phyloP scores from a whole-genome alignment of 2,113 vertebrate species.

The Columba livia region DNA sequence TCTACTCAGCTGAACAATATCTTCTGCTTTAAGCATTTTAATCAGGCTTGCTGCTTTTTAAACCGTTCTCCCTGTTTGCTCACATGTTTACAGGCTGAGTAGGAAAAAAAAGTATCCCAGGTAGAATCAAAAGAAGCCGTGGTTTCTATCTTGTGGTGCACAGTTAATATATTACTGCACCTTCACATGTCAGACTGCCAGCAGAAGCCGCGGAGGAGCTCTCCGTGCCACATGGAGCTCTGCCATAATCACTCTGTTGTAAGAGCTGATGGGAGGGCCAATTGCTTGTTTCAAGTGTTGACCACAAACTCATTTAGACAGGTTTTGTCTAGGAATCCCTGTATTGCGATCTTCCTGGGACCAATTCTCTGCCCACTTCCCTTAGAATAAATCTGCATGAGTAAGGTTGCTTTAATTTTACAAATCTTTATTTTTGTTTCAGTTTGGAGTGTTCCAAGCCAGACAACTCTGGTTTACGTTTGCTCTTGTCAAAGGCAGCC shows the following conservation, averaged over 20 bases:
- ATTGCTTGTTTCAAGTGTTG: conserved; percentile 18
- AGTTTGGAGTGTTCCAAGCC: neutral
- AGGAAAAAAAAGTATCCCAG: neutral
- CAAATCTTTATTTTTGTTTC: neutral
- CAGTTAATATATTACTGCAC: neutral
- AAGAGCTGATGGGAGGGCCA: neutral
- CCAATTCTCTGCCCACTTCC: neutral
- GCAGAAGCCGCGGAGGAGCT: conserved; percentile 4
- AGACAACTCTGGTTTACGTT: neutral
- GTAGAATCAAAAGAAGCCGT: neutral
- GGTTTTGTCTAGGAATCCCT: conserved; percentile 38
- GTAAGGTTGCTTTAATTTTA: neutral
- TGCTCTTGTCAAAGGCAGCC: neutral
- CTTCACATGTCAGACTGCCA: neutral
- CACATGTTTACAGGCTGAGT: neutral
- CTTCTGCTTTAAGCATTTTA: neutral
- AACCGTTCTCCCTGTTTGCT: neutral
- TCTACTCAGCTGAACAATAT: neutral
- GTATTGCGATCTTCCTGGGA: neutral
- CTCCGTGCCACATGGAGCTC: neutral
- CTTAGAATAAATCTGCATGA: neutral
- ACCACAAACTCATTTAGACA: conserved; percentile 38
- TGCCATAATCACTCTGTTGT: neutral
- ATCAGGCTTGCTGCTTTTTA: neutral
- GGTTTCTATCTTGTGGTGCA: neutral